Conservation (phyloP, 1,140 invertebrate genomes). For the Macrotrachela quadricornifera region DNA sequence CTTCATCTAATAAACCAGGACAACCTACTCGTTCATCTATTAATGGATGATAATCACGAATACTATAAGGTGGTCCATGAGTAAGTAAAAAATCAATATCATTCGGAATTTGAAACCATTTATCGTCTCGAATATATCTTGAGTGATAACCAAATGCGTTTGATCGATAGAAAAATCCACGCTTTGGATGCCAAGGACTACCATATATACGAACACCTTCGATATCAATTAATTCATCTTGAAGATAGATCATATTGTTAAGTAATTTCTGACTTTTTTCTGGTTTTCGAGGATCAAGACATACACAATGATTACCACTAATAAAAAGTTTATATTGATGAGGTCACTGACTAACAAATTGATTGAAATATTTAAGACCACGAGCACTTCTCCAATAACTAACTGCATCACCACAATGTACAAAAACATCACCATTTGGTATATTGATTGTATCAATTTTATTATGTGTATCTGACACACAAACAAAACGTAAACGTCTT, state of each 20-base stretch:
- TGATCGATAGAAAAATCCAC: not conserved
- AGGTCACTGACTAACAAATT: slow-evolving; percentile 37
- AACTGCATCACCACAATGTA: not conserved
- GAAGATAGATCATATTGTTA: not conserved
- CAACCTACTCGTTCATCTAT: slow-evolving; percentile 54
- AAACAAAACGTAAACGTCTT: no score
- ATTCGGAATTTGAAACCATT: slow-evolving; percentile 51
- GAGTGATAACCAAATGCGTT: no score
- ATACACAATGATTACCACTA: slow-evolving; percentile 57
- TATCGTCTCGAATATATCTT: no score
- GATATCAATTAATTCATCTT: slow-evolving; percentile 4
- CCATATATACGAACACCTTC: slow-evolving; percentile 30
- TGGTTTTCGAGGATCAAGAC: slow-evolving; percentile 7
- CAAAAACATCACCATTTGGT: slow-evolving; percentile 11
- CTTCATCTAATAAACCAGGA: slow-evolving; percentile 52
- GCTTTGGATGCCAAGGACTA: not conserved
- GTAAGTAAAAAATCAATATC: slow-evolving; percentile 56
- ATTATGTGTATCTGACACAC: no score
- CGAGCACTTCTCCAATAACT: not conserved
- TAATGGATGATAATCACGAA: slow-evolving; percentile 50
- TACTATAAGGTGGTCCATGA: slow-evolving; percentile 33
- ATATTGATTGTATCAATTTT: not conserved
- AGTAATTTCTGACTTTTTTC: slow-evolving; percentile 12
- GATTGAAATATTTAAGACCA: slow-evolving; percentile 15
- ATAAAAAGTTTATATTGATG: slow-evolving; percentile 66